These are phyloP conservation scores for Uloborus plumipes DNA, from an alignment of 2,888 invertebrate genomes.

Conservation along the genomic window DNA sequence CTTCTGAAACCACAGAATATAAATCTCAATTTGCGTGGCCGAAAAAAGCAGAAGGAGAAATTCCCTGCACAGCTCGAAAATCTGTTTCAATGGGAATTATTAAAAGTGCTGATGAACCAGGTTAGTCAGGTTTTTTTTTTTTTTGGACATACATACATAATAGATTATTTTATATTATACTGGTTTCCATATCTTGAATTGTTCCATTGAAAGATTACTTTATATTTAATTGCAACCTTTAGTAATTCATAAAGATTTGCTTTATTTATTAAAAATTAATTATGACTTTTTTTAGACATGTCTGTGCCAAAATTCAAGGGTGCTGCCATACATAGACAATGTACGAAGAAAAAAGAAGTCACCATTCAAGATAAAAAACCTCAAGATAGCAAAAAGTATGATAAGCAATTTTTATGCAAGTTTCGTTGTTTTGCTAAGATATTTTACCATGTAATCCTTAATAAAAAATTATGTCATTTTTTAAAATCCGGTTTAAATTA, in stretches of 20 bases:
- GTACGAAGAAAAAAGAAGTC: conserved; percentile 43
- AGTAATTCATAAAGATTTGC: too few species aligned
- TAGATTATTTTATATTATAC: too few species aligned
- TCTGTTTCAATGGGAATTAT: conserved; percentile 84
- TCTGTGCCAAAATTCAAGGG: conserved; percentile 50
- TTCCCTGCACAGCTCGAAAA: conserved; percentile 78
- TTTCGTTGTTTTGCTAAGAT: background rate
- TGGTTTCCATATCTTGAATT: too few species aligned
- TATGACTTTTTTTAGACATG: conserved; percentile 12
- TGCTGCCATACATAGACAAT: conserved; percentile 56
- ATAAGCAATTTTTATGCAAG: background rate
- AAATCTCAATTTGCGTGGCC: conserved; percentile 93
- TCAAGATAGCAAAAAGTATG: conserved; percentile 42
- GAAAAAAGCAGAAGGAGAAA: conserved; percentile 43
- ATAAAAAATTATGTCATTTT: too few species aligned
- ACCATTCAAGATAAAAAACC: conserved; percentile 10
- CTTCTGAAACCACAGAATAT: conserved; percentile 78
- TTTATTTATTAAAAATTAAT: background rate
- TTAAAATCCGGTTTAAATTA: too few species aligned
- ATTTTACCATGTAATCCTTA: background rate
- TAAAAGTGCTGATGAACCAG: conserved; percentile 48
- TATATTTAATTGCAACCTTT: too few species aligned
- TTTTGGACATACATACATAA: too few species aligned
- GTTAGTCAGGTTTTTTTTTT: background rate
- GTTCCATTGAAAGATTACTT: too few species aligned